phyloP scores from a whole-genome alignment of 1,140 invertebrate species.

The Lepidostoma basale region DNA sequence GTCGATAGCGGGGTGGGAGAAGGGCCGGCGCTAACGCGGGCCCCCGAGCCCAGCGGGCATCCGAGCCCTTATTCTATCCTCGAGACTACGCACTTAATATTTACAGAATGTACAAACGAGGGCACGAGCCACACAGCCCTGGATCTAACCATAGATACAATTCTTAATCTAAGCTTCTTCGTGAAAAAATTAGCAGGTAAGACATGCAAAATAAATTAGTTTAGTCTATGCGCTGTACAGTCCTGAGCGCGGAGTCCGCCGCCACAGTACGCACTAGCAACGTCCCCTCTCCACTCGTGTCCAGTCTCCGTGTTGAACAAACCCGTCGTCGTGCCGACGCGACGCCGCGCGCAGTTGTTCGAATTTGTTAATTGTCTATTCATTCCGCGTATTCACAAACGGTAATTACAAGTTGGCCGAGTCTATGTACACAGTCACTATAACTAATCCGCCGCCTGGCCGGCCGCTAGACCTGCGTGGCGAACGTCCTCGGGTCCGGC shows the following conservation, averaged over 20 bases:
- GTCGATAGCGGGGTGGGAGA: conserved; percentile 15
- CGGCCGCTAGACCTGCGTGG: conserved; percentile 60
- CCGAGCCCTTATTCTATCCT: conserved; percentile 5
- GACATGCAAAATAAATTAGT: conserved; percentile 46
- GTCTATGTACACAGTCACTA: conserved; percentile 33
- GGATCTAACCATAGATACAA: conserved; percentile 26
- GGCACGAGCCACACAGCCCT: conserved; percentile 42
- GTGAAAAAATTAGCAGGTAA: conserved; percentile 41
- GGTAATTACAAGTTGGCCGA: conserved; percentile 31
- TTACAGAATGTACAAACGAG: conserved; percentile 28
- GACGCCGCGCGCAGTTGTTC: conserved; percentile 25
- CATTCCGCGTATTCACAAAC: conserved; percentile 23
- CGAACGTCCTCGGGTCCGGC: conserved; percentile 55
- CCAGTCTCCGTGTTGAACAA: background rate
- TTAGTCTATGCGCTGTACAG: conserved; percentile 43
- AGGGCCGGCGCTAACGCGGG: conserved; percentile 25
- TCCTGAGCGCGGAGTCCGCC: background rate
- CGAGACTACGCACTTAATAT: conserved; percentile 27
- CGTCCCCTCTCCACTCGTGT: background rate
- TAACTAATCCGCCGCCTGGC: conserved; percentile 49
- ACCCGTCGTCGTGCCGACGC: conserved; percentile 24
- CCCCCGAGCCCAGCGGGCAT: background rate
- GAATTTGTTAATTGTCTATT: conserved; percentile 6
- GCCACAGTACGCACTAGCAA: conserved; percentile 5
- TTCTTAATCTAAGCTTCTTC: conserved; percentile 33